These are phyloP conservation scores for Palaemon carinicauda DNA, from an alignment of 1,140 invertebrate species.

Conservation along the genomic window DNA sequence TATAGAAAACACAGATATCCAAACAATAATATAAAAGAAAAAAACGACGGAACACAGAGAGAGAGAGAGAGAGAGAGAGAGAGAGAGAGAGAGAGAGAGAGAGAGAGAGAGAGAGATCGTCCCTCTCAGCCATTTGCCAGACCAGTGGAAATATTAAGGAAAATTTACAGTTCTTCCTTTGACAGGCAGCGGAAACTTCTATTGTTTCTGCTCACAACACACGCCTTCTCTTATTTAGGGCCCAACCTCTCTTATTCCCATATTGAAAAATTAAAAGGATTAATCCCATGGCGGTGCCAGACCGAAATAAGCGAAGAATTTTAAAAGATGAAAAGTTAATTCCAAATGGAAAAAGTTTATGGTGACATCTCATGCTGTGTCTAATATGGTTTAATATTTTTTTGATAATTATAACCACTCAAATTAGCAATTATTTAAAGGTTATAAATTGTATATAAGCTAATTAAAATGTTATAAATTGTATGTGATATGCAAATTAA, in stretches of 20 bases:
- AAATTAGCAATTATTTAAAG: too few species aligned
- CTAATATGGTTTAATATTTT: too few species aligned
- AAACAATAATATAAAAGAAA: neutral
- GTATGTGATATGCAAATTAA: too few species aligned
- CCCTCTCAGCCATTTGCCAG: constrained; percentile 35
- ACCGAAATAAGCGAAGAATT: neutral
- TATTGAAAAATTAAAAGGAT: constrained; percentile 18
- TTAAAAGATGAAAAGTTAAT: neutral
- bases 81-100: neutral
- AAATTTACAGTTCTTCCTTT: constrained; percentile 36
- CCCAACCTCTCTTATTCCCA: neutral
- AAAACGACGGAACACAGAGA: neutral
- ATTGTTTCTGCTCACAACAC: constrained; percentile 37
- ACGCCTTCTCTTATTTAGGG: constrained; percentile 27
- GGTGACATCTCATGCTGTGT: too few species aligned
- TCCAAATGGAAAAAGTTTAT: too few species aligned
- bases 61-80: constrained; percentile 10
- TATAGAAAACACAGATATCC: too few species aligned
- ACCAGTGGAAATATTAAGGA: constrained; percentile 41
- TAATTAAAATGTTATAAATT: too few species aligned
- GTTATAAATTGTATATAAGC: too few species aligned
- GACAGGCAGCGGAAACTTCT: constrained; percentile 34
- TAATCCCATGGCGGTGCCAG: neutral
- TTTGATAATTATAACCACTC: too few species aligned
- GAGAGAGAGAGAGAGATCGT: neutral